Evolutionary conservation across 2,888 invertebrate species (phyloP).

Genomic region (Polia nebulosa): DNA sequence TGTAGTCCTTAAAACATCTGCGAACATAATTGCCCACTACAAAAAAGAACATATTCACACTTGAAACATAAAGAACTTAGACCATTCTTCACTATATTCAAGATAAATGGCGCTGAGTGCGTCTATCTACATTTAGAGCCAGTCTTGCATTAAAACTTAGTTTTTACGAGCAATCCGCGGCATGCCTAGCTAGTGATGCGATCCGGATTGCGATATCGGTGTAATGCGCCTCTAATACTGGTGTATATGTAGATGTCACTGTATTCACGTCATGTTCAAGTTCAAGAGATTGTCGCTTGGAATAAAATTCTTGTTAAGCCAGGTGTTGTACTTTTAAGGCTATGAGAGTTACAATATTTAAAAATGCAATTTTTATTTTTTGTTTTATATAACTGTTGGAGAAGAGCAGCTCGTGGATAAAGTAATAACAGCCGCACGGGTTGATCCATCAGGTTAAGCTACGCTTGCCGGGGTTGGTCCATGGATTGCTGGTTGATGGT

Average conservation of each 20-base stretch:
- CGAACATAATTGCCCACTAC: neutral
- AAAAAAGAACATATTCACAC: neutral
- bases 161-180: conserved; percentile 60
- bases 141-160: conserved; percentile 51
- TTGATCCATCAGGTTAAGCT: no score
- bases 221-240: conserved; percentile 45
- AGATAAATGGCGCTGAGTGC: conserved; percentile 48
- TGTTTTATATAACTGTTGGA: no score
- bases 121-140: conserved; percentile 52
- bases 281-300: conserved; percentile 7
- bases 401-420: no score
- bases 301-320: conserved; percentile 6
- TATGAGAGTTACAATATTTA: neutral
- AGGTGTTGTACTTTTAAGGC: neutral
- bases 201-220: conserved; percentile 41
- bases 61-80: conserved; percentile 16
- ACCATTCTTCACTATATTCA: conserved; percentile 23
- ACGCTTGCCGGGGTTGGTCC: no score
- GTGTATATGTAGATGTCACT: conserved; percentile 15
- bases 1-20: neutral
- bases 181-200: conserved; percentile 33
- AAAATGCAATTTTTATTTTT: neutral
- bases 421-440: no score
- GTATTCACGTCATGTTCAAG: neutral
- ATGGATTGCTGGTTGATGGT: no score